Percentiles rank a stretch among this genome's conserved stretches.
Evolutionary conservation across 1,140 invertebrate species (phyloP).

Genomic region (Drosophila micromelanica): DNA sequence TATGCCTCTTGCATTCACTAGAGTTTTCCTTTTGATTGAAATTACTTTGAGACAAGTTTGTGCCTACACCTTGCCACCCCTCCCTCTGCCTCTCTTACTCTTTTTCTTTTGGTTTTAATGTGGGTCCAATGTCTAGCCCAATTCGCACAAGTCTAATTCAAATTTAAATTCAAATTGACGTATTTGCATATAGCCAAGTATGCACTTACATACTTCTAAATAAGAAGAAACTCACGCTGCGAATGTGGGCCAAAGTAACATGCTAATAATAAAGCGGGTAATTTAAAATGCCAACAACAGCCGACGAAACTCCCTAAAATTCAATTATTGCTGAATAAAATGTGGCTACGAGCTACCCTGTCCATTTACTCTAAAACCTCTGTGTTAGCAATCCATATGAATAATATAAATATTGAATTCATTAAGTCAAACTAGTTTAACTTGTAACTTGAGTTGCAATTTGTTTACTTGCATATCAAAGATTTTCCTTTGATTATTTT

Average conservation of each 20-base stretch:
- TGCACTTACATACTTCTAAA: slow-evolving; percentile 10
- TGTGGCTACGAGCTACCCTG: slow-evolving; percentile 16
- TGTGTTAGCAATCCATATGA: not conserved
- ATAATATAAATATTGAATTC: no score
- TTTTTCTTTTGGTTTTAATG: slow-evolving; percentile 17
- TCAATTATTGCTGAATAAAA: slow-evolving; percentile 7
- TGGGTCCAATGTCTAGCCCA: slow-evolving; percentile 21
- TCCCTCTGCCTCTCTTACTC: not conserved
- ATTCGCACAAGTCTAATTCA: slow-evolving; percentile 9
- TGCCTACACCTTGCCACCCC: not conserved
- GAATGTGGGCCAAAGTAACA: slow-evolving; percentile 69
- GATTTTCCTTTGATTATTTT: no score
- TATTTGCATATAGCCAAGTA: slow-evolving; percentile 52
- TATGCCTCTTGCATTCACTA: slow-evolving; percentile 10
- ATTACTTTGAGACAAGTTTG: slow-evolving; percentile 38
- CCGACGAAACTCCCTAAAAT: slow-evolving; percentile 24
- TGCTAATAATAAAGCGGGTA: slow-evolving; percentile 74
- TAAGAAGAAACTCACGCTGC: slow-evolving; percentile 9
- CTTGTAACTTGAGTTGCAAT: no score
- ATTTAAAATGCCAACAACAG: slow-evolving; percentile 57
- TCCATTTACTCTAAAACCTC: not conserved
- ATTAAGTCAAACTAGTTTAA: no score
- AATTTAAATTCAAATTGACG: slow-evolving; percentile 24
- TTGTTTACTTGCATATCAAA: no score
- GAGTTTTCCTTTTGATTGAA: slow-evolving; percentile 40